Evolutionary conservation across 2,797 vertebrate genomes (phyloP), one percentile per base, ranked within the genome.

Genomic region (Setipinna tenuifilis): DNA sequence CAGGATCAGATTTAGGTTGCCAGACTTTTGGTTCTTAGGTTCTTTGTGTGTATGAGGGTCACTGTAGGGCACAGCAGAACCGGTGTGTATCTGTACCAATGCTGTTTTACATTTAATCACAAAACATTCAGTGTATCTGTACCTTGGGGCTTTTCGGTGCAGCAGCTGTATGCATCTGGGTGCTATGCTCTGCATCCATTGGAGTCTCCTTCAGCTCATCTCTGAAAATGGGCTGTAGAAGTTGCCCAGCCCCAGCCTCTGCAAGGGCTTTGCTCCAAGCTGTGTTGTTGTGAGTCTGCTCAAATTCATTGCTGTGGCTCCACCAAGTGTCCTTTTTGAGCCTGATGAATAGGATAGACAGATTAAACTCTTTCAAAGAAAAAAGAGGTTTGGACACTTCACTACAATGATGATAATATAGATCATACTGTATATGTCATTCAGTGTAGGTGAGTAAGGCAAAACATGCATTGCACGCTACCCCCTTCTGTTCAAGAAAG

Each of bases 271-370:
- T 80, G 7, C 54, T 19, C 14, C 41, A 14, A n/a, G 62, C 14
- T 17, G 65, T 21, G 23, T 5, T 17, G 57, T 9, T 44, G 14
- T 71, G 28, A 35, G 85, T 83, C 25, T 83, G 28, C 23, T 44
- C 44, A 21, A 44, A 21, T 11, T 19, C 17, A 7, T 71, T 21
- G 1, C 50, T 68, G 11, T 50, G 57, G 21, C 88, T 50, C 83
- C 86, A 86, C 88, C 88, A 90, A 65, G 48, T 89, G 25, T 90
- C 89, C 9, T 9, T 87, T 82, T 91, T 91, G 75, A 91, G 71
- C 86, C 91, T 92, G 82, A 2, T 7, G 61, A 21, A 80, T 35
- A 85, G 61, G 12, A 80, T 35, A 85, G 6, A 62, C 14, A 65
- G 23, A 82, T 35, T 44, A 41, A 21, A 0, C 35, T 75, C 28